Conservation (phyloP, 2,113 vertebrate genomes). For the Crotalus viridis region DNA sequence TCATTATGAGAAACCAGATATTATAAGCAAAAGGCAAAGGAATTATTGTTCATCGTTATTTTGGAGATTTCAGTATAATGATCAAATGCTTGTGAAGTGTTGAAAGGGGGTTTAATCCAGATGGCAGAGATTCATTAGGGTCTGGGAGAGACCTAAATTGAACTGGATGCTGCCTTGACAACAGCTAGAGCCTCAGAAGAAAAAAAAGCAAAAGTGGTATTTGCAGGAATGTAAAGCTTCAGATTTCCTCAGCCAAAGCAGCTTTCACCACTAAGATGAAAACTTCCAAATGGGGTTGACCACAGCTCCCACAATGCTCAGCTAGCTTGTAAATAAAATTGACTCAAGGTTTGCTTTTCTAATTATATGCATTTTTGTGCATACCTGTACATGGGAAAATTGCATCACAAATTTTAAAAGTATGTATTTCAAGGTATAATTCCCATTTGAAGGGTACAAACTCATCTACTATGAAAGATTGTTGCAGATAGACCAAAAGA, state of each 20-base stretch:
- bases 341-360: background rate
- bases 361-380: background rate
- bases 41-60: background rate
- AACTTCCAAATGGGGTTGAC: background rate
- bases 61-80: background rate
- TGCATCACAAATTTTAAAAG: background rate
- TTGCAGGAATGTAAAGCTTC: background rate
- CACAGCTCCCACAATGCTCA: background rate
- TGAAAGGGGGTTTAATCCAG: background rate
- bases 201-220: background rate
- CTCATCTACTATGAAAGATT: background rate
- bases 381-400: background rate
- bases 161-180: conserved; percentile 1
- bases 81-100: background rate
- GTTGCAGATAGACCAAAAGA: background rate
- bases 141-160: background rate
- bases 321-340: background rate
- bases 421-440: background rate
- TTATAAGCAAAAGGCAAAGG: background rate
- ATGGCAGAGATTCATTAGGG: background rate
- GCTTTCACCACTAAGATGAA: background rate
- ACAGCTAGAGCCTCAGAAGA: background rate
- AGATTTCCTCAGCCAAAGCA: background rate
- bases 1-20: background rate
- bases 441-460: background rate